Conservation (phyloP, 2,797 vertebrate species). For the Crax fasciolata region DNA sequence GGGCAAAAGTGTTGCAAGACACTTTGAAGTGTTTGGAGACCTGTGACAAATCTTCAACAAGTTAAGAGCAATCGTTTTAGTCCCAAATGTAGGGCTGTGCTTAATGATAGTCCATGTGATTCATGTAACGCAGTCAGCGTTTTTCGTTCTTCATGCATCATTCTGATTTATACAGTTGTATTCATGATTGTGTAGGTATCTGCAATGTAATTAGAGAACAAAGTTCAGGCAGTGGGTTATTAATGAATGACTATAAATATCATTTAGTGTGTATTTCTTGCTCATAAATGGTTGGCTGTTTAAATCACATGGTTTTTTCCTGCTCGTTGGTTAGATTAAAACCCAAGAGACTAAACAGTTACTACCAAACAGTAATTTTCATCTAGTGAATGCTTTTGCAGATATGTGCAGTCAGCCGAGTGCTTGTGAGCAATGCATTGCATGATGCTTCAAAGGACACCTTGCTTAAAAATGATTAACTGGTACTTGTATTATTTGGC, state of each 20-base stretch:
- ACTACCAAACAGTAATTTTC: neutral
- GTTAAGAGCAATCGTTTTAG: neutral
- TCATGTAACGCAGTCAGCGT: neutral
- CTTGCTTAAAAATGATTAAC: neutral
- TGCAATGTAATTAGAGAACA: neutral
- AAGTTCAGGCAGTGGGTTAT: slow-evolving; percentile 26
- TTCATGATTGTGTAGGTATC: neutral
- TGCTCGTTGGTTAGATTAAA: neutral
- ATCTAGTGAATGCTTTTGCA: neutral
- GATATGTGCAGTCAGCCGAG: neutral
- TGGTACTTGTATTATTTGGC: neutral
- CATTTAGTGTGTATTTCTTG: neutral
- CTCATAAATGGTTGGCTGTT: rapidly evolving
- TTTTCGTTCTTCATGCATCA: neutral
- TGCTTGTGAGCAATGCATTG: neutral
- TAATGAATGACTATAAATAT: slow-evolving; percentile 19
- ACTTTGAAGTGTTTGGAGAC: neutral
- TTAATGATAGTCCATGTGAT: neutral
- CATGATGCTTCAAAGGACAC: neutral
- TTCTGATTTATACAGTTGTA: slow-evolving; percentile 31
- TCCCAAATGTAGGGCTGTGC: neutral
- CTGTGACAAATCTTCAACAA: neutral
- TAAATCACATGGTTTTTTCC: slow-evolving; percentile 7
- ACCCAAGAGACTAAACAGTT: neutral
- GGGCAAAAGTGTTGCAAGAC: neutral